These are phyloP conservation scores for Latrodectus elegans DNA, from an alignment of 2,888 invertebrate genomes.

Conservation along the genomic window DNA sequence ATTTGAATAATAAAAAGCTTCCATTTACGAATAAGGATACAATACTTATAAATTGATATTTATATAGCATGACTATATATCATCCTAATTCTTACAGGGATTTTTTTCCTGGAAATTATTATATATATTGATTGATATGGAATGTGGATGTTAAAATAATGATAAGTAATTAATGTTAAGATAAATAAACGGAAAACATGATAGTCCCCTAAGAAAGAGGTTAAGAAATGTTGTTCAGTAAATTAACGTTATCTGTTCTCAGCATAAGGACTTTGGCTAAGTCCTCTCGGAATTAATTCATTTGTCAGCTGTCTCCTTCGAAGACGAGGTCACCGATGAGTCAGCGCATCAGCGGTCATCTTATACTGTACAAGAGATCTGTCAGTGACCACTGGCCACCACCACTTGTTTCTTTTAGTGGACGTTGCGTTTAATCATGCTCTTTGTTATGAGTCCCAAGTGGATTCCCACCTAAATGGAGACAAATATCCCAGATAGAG, in stretches of 20 bases:
- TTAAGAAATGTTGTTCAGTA: neutral
- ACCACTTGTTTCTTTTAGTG: slow-evolving; percentile 56
- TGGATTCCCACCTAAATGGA: slow-evolving; percentile 14
- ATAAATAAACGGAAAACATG: no score
- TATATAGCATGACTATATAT: no score
- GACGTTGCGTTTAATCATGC: slow-evolving; percentile 52
- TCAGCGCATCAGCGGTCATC: slow-evolving; percentile 50
- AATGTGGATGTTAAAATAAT: no score
- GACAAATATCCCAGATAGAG: neutral
- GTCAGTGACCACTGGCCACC: slow-evolving; percentile 34
- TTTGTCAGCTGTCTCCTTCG: slow-evolving; percentile 17
- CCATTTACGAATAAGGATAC: no score
- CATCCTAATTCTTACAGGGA: no score
- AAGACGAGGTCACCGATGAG: slow-evolving; percentile 25
- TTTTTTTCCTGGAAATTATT: no score
- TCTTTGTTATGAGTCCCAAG: neutral
- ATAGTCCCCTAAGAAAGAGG: no score
- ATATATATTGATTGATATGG: no score
- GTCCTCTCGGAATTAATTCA: slow-evolving; percentile 35
- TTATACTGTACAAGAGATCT: slow-evolving; percentile 31
- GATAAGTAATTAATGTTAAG: no score
- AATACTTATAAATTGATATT: no score
- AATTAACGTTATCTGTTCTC: slow-evolving; percentile 14
- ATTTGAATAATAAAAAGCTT: no score
- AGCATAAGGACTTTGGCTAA: neutral